These are phyloP conservation scores for Diceros bicornis DNA, from an alignment of 2,797 vertebrate genomes.

Conservation along the genomic window DNA sequence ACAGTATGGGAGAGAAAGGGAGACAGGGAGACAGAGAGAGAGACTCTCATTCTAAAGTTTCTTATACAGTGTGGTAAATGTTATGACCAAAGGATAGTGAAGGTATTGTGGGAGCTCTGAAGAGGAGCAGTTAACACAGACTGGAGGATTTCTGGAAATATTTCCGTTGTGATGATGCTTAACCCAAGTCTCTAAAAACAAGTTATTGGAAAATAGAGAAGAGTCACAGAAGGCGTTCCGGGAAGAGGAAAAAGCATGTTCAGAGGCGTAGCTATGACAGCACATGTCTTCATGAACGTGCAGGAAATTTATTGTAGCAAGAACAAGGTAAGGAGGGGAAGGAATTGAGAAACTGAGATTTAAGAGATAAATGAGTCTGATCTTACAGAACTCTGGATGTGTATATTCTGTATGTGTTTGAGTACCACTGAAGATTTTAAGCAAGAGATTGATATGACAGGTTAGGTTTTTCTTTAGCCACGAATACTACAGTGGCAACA, in stretches of 20 bases:
- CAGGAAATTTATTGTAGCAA: neutral
- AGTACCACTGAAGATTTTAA: neutral
- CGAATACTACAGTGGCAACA: neutral
- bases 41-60: neutral
- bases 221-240: too few species aligned
- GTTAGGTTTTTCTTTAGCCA: neutral
- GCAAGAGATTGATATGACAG: neutral
- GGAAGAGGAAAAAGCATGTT: too few species aligned
- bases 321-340: neutral
- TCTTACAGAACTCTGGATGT: neutral
- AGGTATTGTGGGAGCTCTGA: neutral
- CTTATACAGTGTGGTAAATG: neutral
- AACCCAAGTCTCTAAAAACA: too few species aligned
- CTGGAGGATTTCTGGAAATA: neutral
- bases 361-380: neutral
- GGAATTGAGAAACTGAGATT: neutral
- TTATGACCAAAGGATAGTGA: neutral
- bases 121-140: neutral
- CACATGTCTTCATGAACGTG: neutral
- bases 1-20: neutral
- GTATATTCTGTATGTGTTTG: neutral
- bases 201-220: too few species aligned
- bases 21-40: neutral
- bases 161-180: too few species aligned
- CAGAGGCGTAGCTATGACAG: too few species aligned